These are phyloP conservation scores for Columbina picui DNA, from an alignment of 2,113 vertebrate genomes.

Conservation along the genomic window DNA sequence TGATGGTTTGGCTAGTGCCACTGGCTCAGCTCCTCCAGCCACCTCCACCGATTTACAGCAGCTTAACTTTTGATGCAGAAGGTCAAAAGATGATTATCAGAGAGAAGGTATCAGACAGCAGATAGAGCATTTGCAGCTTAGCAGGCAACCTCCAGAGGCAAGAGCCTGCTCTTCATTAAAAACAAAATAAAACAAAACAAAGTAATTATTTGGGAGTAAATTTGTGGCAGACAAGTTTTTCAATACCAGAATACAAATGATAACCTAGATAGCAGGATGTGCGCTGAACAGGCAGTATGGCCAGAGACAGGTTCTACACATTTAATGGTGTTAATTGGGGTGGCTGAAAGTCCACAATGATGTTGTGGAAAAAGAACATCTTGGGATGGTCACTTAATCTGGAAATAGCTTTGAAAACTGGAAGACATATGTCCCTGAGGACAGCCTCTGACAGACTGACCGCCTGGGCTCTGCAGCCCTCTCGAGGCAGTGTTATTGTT, in stretches of 20 bases:
- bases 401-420: slow-evolving; percentile 13
- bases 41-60: neutral
- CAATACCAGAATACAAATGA: neutral
- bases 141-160: neutral
- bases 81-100: neutral
- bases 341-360: neutral
- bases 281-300: neutral
- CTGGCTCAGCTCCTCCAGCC: neutral
- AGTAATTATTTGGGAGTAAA: neutral
- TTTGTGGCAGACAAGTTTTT: neutral
- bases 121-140: neutral
- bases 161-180: neutral
- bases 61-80: neutral
- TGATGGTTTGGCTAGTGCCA: accelerated
- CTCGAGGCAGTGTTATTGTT: neutral
- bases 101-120: neutral
- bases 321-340: neutral
- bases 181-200: neutral
- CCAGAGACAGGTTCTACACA: neutral
- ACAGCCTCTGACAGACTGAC: neutral
- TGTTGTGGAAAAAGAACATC: neutral
- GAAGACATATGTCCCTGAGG: neutral
- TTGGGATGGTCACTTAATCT: neutral
- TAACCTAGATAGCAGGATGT: neutral
- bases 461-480: neutral